Conservation (phyloP, 2,888 invertebrate species). For the Cephus pygmeus region DNA sequence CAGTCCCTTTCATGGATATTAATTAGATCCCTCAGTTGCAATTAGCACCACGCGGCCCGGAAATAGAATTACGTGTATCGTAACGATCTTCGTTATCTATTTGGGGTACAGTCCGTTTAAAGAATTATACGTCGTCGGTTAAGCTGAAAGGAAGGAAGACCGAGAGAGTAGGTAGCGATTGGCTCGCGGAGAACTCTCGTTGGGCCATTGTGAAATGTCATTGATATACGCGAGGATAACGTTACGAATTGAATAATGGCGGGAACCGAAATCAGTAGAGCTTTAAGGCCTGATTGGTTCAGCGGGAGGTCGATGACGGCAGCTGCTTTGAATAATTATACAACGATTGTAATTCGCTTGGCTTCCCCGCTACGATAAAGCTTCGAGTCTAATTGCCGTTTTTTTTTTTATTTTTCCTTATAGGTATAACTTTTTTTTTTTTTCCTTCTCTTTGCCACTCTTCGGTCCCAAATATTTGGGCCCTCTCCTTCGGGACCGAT, state of each 20-base stretch:
- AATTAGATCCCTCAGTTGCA: background rate
- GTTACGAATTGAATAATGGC: background rate
- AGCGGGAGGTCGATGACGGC: conserved; percentile 39
- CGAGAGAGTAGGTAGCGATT: background rate
- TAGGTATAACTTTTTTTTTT: background rate
- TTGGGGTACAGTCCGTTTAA: background rate
- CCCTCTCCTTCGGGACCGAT: background rate
- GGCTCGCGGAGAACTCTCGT: background rate
- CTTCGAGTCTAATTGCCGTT: background rate
- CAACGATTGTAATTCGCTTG: conserved; percentile 33
- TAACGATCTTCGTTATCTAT: background rate
- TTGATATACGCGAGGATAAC: background rate
- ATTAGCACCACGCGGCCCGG: background rate
- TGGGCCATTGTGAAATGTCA: background rate
- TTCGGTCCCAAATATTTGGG: background rate
- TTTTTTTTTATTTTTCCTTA: background rate
- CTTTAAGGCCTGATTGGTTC: conserved; percentile 36
- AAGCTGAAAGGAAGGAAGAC: background rate
- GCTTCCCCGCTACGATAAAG: background rate
- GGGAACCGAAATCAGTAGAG: background rate
- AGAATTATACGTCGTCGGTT: background rate
- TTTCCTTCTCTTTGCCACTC: background rate
- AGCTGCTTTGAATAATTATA: conserved; percentile 48
- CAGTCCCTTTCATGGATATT: background rate
- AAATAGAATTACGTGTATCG: background rate